Conservation (phyloP, 1,140 invertebrate species). For the Antheraea pernyi region DNA sequence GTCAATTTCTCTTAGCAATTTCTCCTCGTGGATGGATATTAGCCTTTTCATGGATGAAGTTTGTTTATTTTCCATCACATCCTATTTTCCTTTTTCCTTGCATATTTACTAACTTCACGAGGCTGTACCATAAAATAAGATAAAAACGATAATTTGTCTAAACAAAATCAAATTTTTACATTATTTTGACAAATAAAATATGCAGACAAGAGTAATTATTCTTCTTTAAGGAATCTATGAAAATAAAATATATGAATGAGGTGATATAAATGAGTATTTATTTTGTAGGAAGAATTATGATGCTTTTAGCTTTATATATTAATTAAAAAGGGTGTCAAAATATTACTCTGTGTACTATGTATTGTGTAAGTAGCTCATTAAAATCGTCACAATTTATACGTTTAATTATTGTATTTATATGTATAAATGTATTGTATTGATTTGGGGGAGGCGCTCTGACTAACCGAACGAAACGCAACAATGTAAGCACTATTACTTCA, state of each 20-base stretch:
- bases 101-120: constrained; percentile 52
- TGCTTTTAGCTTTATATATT: too few relatives aligned
- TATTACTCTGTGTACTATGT: too few relatives aligned
- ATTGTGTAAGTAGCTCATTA: too few relatives aligned
- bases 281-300: too few relatives aligned
- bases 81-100: constrained; percentile 60
- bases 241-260: not conserved
- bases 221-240: not conserved
- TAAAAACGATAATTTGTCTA: constrained; percentile 43
- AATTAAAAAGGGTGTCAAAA: too few relatives aligned
- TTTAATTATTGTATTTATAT: too few relatives aligned
- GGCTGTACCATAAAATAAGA: constrained; percentile 27
- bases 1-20: constrained; percentile 53
- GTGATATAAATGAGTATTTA: not conserved
- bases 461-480: too few relatives aligned
- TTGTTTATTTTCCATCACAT: constrained; percentile 74
- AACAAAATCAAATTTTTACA: constrained; percentile 43
- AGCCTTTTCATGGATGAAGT: constrained; percentile 58
- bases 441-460: too few relatives aligned
- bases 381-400: too few relatives aligned
- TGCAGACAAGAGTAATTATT: not conserved
- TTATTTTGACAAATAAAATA: constrained; percentile 36
- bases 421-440: too few relatives aligned
- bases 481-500: too few relatives aligned
- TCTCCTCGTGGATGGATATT: constrained; percentile 62